Conservation (phyloP, 2,113 vertebrate genomes). For the Spilogale gracilis region DNA sequence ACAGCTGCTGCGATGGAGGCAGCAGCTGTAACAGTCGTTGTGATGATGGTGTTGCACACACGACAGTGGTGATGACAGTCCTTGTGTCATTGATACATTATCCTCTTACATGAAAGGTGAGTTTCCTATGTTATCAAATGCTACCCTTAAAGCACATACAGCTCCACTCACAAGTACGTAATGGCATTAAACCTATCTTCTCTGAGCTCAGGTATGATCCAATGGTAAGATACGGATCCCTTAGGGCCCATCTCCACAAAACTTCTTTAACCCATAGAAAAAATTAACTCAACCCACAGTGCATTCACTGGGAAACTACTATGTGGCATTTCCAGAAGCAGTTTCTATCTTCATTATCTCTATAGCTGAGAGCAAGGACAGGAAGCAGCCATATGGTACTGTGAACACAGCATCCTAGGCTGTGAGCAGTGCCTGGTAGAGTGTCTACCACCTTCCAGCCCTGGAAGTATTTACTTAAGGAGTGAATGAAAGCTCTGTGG, state of each 20-base stretch:
- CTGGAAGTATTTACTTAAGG: background rate
- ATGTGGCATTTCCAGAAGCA: background rate
- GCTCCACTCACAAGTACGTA: background rate
- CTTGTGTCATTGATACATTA: too few species aligned
- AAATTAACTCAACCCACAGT: background rate
- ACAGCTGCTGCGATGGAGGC: background rate
- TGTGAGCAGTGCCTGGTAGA: background rate
- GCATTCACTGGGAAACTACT: background rate
- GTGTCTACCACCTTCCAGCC: background rate
- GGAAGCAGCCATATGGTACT: background rate
- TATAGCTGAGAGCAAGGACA: background rate
- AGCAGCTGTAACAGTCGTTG: background rate
- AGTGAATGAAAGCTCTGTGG: background rate
- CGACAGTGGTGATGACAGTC: background rate
- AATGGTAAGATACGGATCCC: background rate
- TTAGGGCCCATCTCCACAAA: background rate
- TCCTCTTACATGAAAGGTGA: background rate
- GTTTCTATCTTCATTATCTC: background rate
- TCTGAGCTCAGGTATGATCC: background rate
- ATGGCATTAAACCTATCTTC: background rate
- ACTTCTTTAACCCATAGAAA: conserved; percentile 3
- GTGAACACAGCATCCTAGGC: background rate
- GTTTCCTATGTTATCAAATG: background rate
- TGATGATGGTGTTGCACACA: background rate
- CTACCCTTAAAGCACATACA: background rate